These are phyloP conservation scores for Meghimatium bilineatum DNA, from an alignment of 2,888 invertebrate genomes.

Conservation along the genomic window DNA sequence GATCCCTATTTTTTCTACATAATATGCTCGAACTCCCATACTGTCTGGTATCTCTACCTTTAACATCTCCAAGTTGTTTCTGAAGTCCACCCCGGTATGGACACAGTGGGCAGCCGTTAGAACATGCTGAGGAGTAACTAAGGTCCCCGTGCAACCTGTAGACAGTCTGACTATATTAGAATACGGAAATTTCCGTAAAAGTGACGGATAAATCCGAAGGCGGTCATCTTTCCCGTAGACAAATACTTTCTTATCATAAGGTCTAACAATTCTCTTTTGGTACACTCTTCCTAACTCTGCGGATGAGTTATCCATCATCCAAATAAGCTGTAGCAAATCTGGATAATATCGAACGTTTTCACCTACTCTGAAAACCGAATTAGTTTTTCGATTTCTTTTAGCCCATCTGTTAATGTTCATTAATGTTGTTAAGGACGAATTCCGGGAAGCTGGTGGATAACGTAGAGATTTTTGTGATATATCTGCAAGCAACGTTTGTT, in stretches of 20 bases:
- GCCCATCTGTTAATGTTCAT: neutral
- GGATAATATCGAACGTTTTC: neutral
- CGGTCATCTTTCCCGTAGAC: constrained; percentile 60
- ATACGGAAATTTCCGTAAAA: constrained; percentile 66
- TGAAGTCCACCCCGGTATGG: constrained; percentile 66
- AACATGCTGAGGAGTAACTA: constrained; percentile 69
- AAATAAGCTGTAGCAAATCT: neutral
- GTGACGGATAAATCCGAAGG: constrained; percentile 53
- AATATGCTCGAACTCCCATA: constrained; percentile 64
- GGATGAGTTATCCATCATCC: neutral
- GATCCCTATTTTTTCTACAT: constrained; percentile 66
- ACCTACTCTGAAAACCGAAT: neutral
- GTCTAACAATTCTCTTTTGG: constrained; percentile 23
- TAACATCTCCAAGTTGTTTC: constrained; percentile 63
- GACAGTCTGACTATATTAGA: constrained; percentile 70
- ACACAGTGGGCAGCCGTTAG: constrained; percentile 74
- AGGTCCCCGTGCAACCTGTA: constrained; percentile 72
- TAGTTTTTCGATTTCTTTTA: neutral
- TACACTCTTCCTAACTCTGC: neutral
- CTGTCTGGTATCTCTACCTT: constrained; percentile 68
- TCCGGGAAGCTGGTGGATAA: no score
- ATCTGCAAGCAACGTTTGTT: neutral
- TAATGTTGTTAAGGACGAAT: neutral
- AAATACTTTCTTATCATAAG: constrained; percentile 55
- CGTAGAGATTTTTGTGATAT: neutral